Evolutionary conservation across 2,113 vertebrate genomes (phyloP), one percentile per base, ranked within the genome.

Genomic region (Oreochromis tanganicae): DNA sequence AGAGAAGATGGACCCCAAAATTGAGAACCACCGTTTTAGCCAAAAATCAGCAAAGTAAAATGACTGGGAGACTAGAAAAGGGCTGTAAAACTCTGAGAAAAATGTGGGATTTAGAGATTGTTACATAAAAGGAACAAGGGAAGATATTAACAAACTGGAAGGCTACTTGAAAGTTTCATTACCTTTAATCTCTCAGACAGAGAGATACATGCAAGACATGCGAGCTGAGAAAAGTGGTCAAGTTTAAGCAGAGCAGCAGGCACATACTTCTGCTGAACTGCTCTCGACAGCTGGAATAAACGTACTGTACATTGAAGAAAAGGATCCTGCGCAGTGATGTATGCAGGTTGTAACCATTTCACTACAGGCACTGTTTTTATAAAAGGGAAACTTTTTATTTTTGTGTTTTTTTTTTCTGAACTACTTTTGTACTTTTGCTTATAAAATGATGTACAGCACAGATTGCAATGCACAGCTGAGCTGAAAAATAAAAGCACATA

Each of bases 401-500:
- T 73, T 55, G 21, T 38, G 56, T 14, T 5, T 63, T 27, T 27
- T 27, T 75, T 56, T 5, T 3, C 27, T 34, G 9, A 66, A 17
- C 21, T 9, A 48, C 14, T 71, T 81, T 73, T 81, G 3, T 80
- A 81, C 52, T 84, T 83, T 83, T 79, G n/a, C 34, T 73, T 29
- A 16, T 91, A 41, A 87, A 6, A 41, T 46, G 6, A 54, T 85
- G 24, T 86, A 83, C 7, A 56, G 78, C 66, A 85, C 14, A 57
- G 52, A 80, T 57, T 8, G 19, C 61, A 38, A 34, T 54, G 17
- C 5, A 12, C 27, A 55, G 21, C 57, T 46, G 50, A 61, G 24
- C 19, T 80, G 29, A 12, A 14, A 2, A 91, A 92, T 87, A 93
- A 93, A 78, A 91, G 27, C 12, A 8, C 9, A 73, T n/a, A 38